These are phyloP conservation scores for Tetramorium simillimum DNA, from an alignment of 1,140 invertebrate genomes.

Conservation along the genomic window DNA sequence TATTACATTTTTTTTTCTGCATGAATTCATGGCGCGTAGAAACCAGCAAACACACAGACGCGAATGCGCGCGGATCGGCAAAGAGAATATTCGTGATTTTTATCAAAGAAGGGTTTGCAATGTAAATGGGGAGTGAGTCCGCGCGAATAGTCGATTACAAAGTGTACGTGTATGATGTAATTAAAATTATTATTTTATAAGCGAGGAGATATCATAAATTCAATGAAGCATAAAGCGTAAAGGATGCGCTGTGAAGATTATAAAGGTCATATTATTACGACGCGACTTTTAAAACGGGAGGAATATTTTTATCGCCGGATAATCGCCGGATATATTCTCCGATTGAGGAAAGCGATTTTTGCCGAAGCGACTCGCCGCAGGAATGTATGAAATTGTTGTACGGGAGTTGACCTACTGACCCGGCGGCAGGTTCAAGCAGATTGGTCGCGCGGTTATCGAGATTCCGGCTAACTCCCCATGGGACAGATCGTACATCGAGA, in stretches of 20 bases:
- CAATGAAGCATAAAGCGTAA: not conserved
- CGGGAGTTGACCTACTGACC: slow-evolving; percentile 65
- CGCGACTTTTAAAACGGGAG: not conserved
- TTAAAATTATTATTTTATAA: slow-evolving; percentile 45
- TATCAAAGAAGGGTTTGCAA: slow-evolving; percentile 38
- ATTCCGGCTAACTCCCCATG: slow-evolving; percentile 44
- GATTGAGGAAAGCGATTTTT: not conserved
- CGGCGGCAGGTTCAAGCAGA: slow-evolving; percentile 41
- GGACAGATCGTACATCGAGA: slow-evolving; percentile 62
- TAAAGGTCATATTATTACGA: not conserved
- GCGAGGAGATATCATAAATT: not conserved
- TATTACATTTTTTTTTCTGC: slow-evolving; percentile 58
- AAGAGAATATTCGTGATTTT: slow-evolving; percentile 52
- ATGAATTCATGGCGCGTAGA: slow-evolving; percentile 8
- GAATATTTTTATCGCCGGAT: slow-evolving; percentile 2
- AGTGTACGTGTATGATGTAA: slow-evolving; percentile 14
- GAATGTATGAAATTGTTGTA: slow-evolving; percentile 15
- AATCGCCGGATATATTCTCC: not conserved
- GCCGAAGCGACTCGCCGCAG: not conserved
- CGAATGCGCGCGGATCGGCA: not conserved
- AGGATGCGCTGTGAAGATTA: not conserved
- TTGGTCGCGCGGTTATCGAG: slow-evolving; percentile 67
- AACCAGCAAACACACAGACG: not conserved
- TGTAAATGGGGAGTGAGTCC: slow-evolving; percentile 34
- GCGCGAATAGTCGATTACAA: slow-evolving; percentile 21